phyloP scores from a whole-genome alignment of 2,797 vertebrate species.

The Parauchenoglanis punctatus region DNA sequence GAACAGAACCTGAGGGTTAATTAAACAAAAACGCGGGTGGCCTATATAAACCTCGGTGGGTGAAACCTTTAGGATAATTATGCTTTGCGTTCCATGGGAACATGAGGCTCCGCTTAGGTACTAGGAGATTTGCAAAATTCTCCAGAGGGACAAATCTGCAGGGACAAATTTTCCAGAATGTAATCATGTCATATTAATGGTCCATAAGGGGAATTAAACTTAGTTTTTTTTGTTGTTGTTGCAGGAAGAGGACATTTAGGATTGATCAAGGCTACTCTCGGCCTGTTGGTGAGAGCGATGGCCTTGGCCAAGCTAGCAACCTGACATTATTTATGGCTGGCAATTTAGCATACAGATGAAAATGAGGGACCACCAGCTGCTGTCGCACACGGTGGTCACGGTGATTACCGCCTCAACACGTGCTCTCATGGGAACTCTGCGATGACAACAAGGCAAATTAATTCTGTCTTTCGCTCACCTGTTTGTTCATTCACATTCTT shows the following conservation, averaged over 20 bases:
- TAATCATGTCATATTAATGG: constrained; percentile 56
- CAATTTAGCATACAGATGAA: constrained; percentile 59
- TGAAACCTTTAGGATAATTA: constrained; percentile 53
- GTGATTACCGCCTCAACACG: constrained; percentile 76
- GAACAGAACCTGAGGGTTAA: constrained; percentile 41
- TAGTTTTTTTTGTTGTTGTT: not conserved
- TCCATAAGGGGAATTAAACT: constrained; percentile 44
- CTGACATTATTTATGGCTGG: constrained; percentile 47
- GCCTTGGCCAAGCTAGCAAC: constrained; percentile 29
- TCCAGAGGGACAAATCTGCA: constrained; percentile 37
- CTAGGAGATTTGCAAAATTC: constrained; percentile 26
- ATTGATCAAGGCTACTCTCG: constrained; percentile 33
- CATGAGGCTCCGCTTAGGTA: not conserved
- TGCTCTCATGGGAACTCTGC: constrained; percentile 65
- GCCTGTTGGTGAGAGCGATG: constrained; percentile 45
- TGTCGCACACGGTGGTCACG: constrained; percentile 67
- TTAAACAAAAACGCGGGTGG: constrained; percentile 44
- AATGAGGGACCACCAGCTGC: constrained; percentile 62
- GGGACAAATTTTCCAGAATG: constrained; percentile 12
- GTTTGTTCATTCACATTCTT: constrained; percentile 36
- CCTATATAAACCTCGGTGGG: constrained; percentile 32
- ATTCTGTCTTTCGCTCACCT: constrained; percentile 56
- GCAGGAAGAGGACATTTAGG: constrained; percentile 18
- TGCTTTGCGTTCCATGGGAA: not conserved
- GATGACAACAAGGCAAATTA: constrained; percentile 71